These are phyloP conservation scores for Miniopterus natalensis DNA, from an alignment of 2,113 vertebrate species.

Conservation along the genomic window DNA sequence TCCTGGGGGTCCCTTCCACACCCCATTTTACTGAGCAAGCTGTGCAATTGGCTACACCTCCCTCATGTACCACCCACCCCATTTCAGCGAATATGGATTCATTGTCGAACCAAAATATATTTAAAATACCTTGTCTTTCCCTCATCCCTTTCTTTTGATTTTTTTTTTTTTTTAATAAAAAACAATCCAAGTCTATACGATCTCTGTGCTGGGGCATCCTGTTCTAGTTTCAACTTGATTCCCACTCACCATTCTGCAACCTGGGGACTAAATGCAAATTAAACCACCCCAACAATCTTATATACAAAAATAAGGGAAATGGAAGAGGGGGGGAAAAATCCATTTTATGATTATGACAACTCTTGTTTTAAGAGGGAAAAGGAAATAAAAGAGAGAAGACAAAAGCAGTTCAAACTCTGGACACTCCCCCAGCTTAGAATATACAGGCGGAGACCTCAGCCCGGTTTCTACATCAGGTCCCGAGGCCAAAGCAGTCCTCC, in stretches of 20 bases:
- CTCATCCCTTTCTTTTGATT: not conserved
- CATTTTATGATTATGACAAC: not conserved
- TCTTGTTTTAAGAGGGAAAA: conserved; percentile 3
- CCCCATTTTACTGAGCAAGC: not conserved
- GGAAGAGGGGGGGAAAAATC: not conserved
- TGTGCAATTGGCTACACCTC: not conserved
- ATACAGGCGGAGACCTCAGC: not conserved
- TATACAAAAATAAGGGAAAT: not conserved
- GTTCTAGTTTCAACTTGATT: not conserved
- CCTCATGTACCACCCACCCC: not conserved
- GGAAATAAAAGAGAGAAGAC: not conserved
- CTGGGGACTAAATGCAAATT: not conserved
- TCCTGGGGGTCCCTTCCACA: not conserved
- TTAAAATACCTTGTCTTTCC: not conserved
- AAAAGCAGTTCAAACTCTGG: conserved; percentile 12
- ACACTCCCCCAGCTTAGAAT: not conserved
- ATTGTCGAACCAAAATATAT: not conserved
- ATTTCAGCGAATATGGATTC: not conserved
- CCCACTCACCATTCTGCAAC: not conserved
- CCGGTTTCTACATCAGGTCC: not conserved
- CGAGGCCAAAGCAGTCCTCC: not conserved
- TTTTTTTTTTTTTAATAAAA: not conserved
- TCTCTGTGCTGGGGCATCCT: not conserved
- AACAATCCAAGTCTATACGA: not conserved
- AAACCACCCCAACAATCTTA: not conserved